phyloP scores from a whole-genome alignment of 2,113 vertebrate species.

The Uria lomvia region DNA sequence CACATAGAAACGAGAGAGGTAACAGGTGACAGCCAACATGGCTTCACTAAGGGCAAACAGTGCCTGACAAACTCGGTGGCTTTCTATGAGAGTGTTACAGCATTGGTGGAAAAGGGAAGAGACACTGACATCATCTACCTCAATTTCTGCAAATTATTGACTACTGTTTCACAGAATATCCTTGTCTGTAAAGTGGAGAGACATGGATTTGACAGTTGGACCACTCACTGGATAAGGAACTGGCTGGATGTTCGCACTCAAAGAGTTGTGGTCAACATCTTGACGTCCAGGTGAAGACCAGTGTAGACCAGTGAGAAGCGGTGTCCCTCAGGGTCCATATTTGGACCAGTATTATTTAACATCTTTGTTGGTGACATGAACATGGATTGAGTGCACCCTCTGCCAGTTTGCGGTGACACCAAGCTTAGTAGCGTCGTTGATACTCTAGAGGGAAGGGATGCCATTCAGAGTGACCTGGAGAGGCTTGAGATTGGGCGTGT shows the following conservation, averaged over 20 bases:
- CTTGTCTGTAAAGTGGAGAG: not conserved
- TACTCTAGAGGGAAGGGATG: not conserved
- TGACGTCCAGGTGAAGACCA: not conserved
- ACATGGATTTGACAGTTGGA: rapidly evolving
- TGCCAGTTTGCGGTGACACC: not conserved
- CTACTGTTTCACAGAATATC: not conserved
- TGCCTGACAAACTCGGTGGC: no score
- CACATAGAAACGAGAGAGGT: not conserved
- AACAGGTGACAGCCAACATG: not conserved
- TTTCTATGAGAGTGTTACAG: not conserved
- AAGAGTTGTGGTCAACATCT: not conserved
- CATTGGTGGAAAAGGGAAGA: not conserved
- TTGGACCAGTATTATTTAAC: not conserved
- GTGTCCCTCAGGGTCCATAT: not conserved
- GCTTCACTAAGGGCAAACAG: not conserved
- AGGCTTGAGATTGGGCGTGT: not conserved
- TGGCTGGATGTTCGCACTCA: not conserved
- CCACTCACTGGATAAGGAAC: not conserved
- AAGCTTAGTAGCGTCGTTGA: not conserved
- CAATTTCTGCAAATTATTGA: not conserved
- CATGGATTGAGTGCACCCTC: not conserved
- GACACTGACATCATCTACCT: not conserved
- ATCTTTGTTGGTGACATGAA: not conserved
- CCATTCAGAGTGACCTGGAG: not conserved
- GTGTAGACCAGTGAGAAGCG: not conserved